Percentiles rank a stretch among this genome's conserved stretches.
phyloP scores from a whole-genome alignment of 2,113 vertebrate species.

The Asarcornis scutulata region DNA sequence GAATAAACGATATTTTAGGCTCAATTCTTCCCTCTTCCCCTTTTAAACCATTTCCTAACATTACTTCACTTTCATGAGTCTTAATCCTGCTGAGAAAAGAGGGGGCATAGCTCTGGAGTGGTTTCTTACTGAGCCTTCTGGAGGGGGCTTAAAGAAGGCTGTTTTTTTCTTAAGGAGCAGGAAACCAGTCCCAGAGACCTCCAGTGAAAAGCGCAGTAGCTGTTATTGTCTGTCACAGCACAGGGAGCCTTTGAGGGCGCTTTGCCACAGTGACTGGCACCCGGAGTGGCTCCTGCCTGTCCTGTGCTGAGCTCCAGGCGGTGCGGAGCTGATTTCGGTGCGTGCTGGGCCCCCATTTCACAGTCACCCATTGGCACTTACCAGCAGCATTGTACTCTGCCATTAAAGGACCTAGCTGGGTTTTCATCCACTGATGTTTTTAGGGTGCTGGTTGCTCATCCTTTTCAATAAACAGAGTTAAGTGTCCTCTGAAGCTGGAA shows the following conservation, averaged over 20 bases:
- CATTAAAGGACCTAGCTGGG: neutral
- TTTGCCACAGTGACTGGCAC: neutral
- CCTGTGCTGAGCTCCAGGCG: neutral
- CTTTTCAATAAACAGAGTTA: no score
- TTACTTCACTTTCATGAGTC: neutral
- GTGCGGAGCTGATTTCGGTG: rapidly evolving
- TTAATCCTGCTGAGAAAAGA: neutral
- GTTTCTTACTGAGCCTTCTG: neutral
- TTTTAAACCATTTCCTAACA: neutral
- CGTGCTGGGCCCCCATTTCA: neutral
- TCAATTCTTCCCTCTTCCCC: neutral
- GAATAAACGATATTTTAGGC: neutral
- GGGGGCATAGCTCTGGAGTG: neutral
- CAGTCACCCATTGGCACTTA: neutral
- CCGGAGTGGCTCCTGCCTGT: rapidly evolving
- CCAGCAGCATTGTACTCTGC: rapidly evolving
- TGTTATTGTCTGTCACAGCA: neutral
- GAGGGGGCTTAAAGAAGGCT: neutral
- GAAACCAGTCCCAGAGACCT: neutral
- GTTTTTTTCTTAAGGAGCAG: neutral
- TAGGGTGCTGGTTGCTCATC: no score
- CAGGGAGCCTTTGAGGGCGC: neutral
- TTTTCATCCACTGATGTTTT: neutral
- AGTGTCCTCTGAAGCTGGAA: no score
- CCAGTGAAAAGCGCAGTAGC: neutral